Evolutionary conservation across 1,140 invertebrate genomes (phyloP).

Genomic region (Kradibia gibbosae): DNA sequence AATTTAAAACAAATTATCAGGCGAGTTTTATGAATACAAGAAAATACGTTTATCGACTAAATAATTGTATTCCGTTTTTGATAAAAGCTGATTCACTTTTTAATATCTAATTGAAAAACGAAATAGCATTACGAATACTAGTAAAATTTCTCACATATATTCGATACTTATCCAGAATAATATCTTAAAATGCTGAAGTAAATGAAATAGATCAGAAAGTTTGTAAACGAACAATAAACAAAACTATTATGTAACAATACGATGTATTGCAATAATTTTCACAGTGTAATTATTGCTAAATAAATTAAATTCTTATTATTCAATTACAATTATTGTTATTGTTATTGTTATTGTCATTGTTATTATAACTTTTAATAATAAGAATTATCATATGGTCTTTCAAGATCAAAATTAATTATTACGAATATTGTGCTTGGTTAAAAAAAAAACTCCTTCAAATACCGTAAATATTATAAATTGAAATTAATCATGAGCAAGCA

Average conservation of each 20-base stretch:
- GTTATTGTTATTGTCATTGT: neutral
- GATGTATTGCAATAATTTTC: neutral
- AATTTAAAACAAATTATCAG: too few species aligned
- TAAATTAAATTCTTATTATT: neutral
- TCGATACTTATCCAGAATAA: neutral
- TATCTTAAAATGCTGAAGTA: neutral
- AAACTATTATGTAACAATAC: neutral
- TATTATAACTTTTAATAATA: neutral
- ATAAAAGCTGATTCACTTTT: neutral
- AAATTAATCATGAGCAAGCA: too few species aligned
- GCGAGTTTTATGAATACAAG: neutral
- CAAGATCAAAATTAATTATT: too few species aligned
- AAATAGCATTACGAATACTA: neutral
- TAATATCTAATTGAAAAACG: neutral
- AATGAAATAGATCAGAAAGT: neutral
- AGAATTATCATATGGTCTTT: neutral
- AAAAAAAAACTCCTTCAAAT: too few species aligned
- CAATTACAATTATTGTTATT: neutral
- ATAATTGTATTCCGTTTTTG: neutral
- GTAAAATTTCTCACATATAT: neutral
- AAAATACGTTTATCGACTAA: neutral
- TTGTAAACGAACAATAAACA: neutral
- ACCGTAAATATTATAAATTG: too few species aligned
- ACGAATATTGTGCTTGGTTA: too few species aligned
- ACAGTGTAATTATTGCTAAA: neutral